Conservation (phyloP, 2,113 vertebrate genomes). For the Dasyornis broadbenti region DNA sequence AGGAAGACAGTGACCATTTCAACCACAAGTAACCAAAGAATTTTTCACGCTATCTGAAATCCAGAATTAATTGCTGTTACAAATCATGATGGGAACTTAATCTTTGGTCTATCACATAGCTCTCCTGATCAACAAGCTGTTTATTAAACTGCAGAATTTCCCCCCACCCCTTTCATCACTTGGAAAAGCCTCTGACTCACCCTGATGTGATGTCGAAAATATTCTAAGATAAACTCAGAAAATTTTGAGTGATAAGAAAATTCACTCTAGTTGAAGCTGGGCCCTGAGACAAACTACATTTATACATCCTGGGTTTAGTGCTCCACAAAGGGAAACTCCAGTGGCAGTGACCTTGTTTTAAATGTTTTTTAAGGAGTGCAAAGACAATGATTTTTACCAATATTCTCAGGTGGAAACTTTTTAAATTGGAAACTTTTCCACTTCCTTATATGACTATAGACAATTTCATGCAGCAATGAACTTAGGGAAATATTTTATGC, state of each 20-base stretch:
- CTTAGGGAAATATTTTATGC: background rate
- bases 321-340: background rate
- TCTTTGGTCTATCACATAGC: background rate
- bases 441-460: background rate
- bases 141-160: background rate
- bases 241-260: background rate
- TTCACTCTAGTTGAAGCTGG: background rate
- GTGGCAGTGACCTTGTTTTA: background rate
- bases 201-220: background rate
- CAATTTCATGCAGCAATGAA: background rate
- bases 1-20: background rate
- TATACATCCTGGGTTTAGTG: background rate
- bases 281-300: background rate
- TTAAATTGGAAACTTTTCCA: background rate
- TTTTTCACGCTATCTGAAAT: background rate
- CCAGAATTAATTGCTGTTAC: background rate
- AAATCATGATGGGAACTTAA: background rate
- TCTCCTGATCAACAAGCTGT: background rate
- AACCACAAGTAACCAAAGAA: background rate
- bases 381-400: background rate
- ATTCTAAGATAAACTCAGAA: background rate
- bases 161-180: background rate
- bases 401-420: background rate
- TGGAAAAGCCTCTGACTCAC: background rate
- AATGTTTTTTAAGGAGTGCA: background rate